Evolutionary conservation across 2,888 invertebrate species (phyloP), one percentile per base, ranked within the genome.

Genomic region (Caenorhabditis japonica): DNA sequence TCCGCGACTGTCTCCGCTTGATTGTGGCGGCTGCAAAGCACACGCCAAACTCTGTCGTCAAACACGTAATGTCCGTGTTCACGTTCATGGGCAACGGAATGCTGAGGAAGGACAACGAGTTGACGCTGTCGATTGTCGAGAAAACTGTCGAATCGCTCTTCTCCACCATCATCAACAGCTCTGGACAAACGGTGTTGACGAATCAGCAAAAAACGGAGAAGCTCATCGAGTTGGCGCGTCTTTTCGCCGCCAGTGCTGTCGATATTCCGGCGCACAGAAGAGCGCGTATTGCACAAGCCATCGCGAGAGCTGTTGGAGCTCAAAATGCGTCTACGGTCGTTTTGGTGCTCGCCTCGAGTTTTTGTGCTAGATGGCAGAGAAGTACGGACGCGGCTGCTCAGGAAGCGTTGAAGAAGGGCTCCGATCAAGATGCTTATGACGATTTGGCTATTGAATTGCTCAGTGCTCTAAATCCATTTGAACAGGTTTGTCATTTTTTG

Each of bases 71-170:
- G 92, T 93, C 94, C 21, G 94, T 99, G 82, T 99, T 99, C 88
- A 96, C 97, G 0, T 99, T 97, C 87, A 95, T 99, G 92, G 97
- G 97, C 0, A 93, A 93, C 0, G 94, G 94, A 0, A 92, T 97
- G 10, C 90, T 97, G 1, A 51, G 78, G 21, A 83, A 81, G 62
- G 85, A 85, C 72, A 85, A 85, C 61, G 85, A 84, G 23, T 36
- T 85, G 51, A 86, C 85, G 7, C 68, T 85, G 10, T 61, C 71
- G 8, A 83, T 85, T 23, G 76, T 85, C 38, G 84, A 85, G 49
- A 78, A 82, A 21, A 80, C 85, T 5, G 68, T 86, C 7, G 74
- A 79, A 34, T 80, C 85, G 1, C 76, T 85, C 2, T 82, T 86
- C 75, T 44, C 61, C 1, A 81, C 85, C 8, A 75, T 86, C 10